phyloP scores from a whole-genome alignment of 1,140 invertebrate species.

The Macrotrachela quadricornifera region DNA sequence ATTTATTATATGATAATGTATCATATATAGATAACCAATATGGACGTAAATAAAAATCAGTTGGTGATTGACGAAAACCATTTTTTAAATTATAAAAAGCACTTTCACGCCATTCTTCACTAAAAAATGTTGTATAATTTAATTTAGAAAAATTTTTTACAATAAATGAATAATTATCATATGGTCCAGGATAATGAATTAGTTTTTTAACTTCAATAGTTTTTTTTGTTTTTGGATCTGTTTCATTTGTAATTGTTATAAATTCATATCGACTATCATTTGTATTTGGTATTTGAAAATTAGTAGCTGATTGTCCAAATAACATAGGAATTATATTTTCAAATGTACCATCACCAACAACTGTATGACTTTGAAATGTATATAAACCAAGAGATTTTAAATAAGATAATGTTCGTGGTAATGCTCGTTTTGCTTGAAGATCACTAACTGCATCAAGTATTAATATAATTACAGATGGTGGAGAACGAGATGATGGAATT shows the following conservation, averaged over 20 bases:
- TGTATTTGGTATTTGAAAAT: not conserved
- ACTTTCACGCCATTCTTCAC: slow-evolving; percentile 6
- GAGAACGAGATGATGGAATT: too few relatives aligned
- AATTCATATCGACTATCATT: not conserved
- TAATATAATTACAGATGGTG: not conserved
- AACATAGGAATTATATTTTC: slow-evolving; percentile 7
- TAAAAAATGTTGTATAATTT: slow-evolving; percentile 2
- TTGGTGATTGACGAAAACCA: slow-evolving; percentile 13
- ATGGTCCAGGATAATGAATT: not conserved
- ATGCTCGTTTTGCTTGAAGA: not conserved
- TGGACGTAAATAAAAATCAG: slow-evolving; percentile 16
- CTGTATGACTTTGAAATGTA: not conserved
- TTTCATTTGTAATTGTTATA: not conserved
- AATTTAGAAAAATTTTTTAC: not conserved
- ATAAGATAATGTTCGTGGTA: slow-evolving; percentile 2
- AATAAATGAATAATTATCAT: too few relatives aligned
- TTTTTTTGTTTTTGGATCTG: not conserved
- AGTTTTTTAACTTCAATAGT: not conserved
- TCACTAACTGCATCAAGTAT: not conserved
- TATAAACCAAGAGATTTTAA: slow-evolving; percentile 1
- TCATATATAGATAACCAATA: slow-evolving; percentile 14
- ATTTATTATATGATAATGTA: slow-evolving; percentile 1
- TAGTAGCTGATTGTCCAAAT: not conserved
- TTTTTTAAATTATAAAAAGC: slow-evolving; percentile 14
- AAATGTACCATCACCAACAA: slow-evolving; percentile 6